Evolutionary conservation across 2,113 vertebrate species (phyloP).

Genomic region (Sebastes fasciatus): DNA sequence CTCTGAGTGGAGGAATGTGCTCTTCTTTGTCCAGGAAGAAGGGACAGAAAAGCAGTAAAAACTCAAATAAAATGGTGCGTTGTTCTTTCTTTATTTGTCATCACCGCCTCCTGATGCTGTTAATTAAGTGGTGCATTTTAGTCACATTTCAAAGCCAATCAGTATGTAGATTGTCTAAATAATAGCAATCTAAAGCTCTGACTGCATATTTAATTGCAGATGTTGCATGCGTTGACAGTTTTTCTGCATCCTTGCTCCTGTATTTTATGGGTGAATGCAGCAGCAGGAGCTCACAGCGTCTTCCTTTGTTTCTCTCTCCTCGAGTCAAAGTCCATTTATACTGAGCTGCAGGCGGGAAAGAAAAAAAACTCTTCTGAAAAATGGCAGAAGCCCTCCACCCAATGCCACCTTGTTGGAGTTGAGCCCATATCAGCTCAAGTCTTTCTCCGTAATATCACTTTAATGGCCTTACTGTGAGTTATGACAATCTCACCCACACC

Average conservation of each 20-base stretch:
- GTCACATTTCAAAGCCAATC: not conserved
- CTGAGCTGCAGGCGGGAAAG: conserved; percentile 33
- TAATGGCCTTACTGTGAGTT: conserved; percentile 84
- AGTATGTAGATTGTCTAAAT: not conserved
- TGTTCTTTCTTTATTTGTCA: not conserved
- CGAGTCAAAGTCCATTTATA: conserved; percentile 48
- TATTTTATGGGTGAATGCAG: not conserved
- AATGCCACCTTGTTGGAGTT: conserved; percentile 63
- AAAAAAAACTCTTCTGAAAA: conserved; percentile 41
- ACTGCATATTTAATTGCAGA: not conserved
- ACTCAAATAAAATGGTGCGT: not conserved
- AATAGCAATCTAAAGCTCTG: not conserved
- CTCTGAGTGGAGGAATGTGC: conserved; percentile 56
- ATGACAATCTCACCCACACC: conserved; percentile 79
- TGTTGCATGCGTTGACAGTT: not conserved
- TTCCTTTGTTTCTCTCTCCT: conserved; percentile 34
- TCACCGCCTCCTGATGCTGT: not conserved
- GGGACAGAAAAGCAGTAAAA: not conserved
- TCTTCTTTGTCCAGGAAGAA: conserved; percentile 68
- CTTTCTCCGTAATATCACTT: conserved; percentile 77
- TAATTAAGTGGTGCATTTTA: not conserved
- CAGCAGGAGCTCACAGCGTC: conserved; percentile 13
- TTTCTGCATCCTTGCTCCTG: not conserved
- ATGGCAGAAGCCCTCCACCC: conserved; percentile 40
- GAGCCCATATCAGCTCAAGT: conserved; percentile 65